A percentile compares a stretch with the other conserved stretches of the same genome.
These are phyloP conservation scores for Megamerina dolium DNA, from an alignment of 2,888 invertebrate genomes.

Conservation along the genomic window DNA sequence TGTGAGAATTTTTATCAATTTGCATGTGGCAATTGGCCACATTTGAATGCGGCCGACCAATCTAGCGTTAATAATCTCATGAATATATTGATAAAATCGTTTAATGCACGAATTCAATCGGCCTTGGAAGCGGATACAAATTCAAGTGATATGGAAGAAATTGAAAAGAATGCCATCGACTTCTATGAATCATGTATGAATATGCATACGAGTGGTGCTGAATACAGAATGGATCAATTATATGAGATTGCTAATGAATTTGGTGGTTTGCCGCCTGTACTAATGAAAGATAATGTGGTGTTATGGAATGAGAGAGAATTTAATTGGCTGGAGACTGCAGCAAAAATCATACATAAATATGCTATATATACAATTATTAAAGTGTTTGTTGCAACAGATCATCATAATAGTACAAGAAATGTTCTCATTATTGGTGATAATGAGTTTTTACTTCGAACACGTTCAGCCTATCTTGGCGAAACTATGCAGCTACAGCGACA, in stretches of 20 bases:
- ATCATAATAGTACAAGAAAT: too few species aligned
- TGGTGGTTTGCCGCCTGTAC: conserved; percentile 2
- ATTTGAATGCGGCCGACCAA: conserved; percentile 33
- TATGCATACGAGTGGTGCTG: too few species aligned
- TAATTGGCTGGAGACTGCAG: neutral
- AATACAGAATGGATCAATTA: neutral
- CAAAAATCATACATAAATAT: conserved; percentile 1
- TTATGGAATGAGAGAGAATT: neutral
- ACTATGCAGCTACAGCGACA: neutral
- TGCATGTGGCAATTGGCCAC: conserved; percentile 38
- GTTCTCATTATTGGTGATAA: neutral
- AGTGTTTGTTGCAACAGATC: too few species aligned
- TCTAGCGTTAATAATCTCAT: conserved; percentile 25
- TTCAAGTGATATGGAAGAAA: too few species aligned
- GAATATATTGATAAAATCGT: conserved; percentile 26
- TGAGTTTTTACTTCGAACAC: neutral
- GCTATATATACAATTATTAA: too few species aligned
- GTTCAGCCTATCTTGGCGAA: neutral
- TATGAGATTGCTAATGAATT: neutral
- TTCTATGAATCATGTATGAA: conserved; percentile 1
- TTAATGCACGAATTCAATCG: conserved; percentile 29
- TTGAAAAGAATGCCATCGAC: neutral
- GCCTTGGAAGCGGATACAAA: conserved; percentile 26
- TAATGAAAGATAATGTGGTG: too few species aligned
- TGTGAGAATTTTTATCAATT: conserved; percentile 39